Percentiles rank a stretch among this genome's conserved stretches.
phyloP scores from a whole-genome alignment of 2,797 vertebrate genomes.

The Urosaurus nigricauda region DNA sequence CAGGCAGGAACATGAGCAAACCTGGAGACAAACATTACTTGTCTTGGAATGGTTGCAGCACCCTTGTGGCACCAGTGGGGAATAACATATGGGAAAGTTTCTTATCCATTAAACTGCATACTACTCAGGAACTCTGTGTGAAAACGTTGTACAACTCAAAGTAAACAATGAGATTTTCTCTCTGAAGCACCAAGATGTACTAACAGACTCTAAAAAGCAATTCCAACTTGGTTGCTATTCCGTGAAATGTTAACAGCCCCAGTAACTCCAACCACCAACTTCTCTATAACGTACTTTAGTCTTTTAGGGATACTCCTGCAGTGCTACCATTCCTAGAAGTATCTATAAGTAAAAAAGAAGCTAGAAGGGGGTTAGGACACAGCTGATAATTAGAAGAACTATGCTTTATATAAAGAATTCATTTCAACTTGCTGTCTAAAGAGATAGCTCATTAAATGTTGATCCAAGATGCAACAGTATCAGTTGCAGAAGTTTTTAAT shows the following conservation, averaged over 20 bases:
- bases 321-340: no score
- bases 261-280: background rate
- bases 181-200: background rate
- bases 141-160: background rate
- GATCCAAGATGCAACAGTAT: background rate
- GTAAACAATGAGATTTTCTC: background rate
- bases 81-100: background rate
- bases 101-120: background rate
- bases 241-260: slow-evolving; percentile 4
- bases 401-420: background rate
- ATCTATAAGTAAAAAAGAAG: no score
- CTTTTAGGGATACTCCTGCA: no score
- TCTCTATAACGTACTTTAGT: background rate
- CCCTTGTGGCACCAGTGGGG: background rate
- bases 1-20: background rate
- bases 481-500: background rate
- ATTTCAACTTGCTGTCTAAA: background rate
- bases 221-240: slow-evolving; percentile 7
- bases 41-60: background rate
- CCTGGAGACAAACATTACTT: background rate
- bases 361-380: no score
- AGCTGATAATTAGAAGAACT: no score
- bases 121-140: background rate
- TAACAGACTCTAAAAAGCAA: background rate
- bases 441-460: background rate